Conservation (phyloP, 1,140 invertebrate genomes). For the Drosophila mauritiana region DNA sequence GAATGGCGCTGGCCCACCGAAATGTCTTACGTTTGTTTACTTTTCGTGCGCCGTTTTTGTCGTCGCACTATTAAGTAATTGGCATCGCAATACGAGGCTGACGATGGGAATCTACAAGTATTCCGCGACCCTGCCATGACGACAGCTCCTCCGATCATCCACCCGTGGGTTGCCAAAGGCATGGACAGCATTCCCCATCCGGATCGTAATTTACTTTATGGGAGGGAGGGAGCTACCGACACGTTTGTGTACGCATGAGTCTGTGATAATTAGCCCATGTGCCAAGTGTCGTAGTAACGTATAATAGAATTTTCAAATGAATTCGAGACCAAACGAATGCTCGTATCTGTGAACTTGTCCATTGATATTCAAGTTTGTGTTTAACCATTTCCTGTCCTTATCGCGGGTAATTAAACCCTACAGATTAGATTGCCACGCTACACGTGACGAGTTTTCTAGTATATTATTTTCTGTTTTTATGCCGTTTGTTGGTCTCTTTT, state of each 20-base stretch:
- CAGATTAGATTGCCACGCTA: conserved; percentile 22
- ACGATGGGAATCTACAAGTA: conserved; percentile 38
- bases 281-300: conserved; percentile 16
- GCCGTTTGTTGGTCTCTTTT: conserved; percentile 20
- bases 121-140: conserved; percentile 37
- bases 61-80: conserved; percentile 80
- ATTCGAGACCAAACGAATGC: neutral
- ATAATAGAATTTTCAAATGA: conserved; percentile 25
- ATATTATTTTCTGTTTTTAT: conserved; percentile 18
- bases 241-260: conserved; percentile 41
- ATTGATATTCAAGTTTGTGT: conserved; percentile 23
- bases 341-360: conserved; percentile 5
- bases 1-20: conserved; percentile 28
- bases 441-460: conserved; percentile 26
- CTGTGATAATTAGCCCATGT: conserved; percentile 23
- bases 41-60: conserved; percentile 23
- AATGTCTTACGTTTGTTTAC: conserved; percentile 47
- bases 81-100: conserved; percentile 57
- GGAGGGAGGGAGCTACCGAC: neutral
- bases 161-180: conserved; percentile 33
- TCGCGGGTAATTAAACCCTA: conserved; percentile 37
- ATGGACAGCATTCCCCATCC: conserved; percentile 29
- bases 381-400: conserved; percentile 37
- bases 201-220: neutral
- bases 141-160: conserved; percentile 41